phyloP scores from a whole-genome alignment of 2,797 vertebrate species.

The Crenichthys baileyi region DNA sequence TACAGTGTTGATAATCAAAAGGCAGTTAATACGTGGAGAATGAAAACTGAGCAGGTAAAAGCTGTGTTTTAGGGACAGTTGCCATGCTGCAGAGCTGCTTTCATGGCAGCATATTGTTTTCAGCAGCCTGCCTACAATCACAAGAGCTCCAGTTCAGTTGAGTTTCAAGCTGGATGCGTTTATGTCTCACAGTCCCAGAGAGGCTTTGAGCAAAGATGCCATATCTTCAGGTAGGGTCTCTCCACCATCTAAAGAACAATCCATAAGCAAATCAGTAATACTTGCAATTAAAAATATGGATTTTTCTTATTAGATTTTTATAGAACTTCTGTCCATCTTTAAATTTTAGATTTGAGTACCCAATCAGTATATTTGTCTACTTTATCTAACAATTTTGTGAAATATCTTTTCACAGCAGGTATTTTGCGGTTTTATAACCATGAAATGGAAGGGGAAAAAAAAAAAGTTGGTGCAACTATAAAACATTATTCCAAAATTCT shows the following conservation, averaged over 20 bases:
- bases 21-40: conserved; percentile 8
- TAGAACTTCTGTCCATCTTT: too few relatives aligned
- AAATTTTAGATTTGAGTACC: too few relatives aligned
- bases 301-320: too few relatives aligned
- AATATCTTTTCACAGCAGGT: neutral
- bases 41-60: conserved; percentile 25
- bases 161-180: conserved; percentile 25
- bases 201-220: conserved; percentile 91
- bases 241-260: conserved; percentile 83
- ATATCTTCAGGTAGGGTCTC: conserved; percentile 91
- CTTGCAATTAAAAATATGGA: neutral
- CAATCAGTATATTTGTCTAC: neutral
- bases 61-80: conserved; percentile 55
- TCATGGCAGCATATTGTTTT: conserved; percentile 49
- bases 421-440: neutral
- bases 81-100: conserved; percentile 22
- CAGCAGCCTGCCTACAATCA: conserved; percentile 47
- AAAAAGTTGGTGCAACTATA: neutral
- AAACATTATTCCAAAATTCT: neutral
- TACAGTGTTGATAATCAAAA: conserved; percentile 6
- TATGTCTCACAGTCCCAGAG: conserved; percentile 87
- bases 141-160: conserved; percentile 12
- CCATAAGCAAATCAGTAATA: neutral
- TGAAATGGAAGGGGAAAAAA: too few relatives aligned
- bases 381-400: neutral